phyloP scores from a whole-genome alignment of 1,140 invertebrate genomes.

The Vollenhovia emeryi region DNA sequence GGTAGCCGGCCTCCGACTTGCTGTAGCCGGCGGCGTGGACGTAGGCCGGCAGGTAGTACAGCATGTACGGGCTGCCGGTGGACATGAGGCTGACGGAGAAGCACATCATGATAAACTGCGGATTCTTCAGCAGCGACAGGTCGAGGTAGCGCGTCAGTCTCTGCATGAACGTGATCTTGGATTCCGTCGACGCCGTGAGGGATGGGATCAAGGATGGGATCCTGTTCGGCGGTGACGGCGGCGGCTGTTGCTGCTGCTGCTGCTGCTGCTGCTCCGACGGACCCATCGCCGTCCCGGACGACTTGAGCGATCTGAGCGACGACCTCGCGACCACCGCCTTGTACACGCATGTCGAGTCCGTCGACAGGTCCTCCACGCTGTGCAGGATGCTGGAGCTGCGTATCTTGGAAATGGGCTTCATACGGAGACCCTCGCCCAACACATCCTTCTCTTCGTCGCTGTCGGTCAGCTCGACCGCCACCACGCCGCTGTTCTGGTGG shows the following conservation, averaged over 20 bases:
- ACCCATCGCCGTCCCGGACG: slow-evolving; percentile 77
- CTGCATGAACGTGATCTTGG: slow-evolving; percentile 75
- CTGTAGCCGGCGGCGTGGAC: slow-evolving; percentile 89
- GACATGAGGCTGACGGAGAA: slow-evolving; percentile 91
- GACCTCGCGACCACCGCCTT: slow-evolving; percentile 88
- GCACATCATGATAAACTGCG: slow-evolving; percentile 90
- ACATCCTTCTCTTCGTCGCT: slow-evolving; percentile 87
- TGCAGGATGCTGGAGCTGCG: slow-evolving; percentile 89
- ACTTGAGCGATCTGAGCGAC: slow-evolving; percentile 79
- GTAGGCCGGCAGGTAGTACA: slow-evolving; percentile 91
- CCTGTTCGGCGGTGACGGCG: slow-evolving; percentile 56
- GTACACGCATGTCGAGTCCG: slow-evolving; percentile 91
- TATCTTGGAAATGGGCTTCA: slow-evolving; percentile 87
- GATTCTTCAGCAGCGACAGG: slow-evolving; percentile 88
- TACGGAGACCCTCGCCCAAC: slow-evolving; percentile 85
- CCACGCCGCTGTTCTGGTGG: slow-evolving; percentile 82
- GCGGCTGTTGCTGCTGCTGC: slow-evolving; percentile 58
- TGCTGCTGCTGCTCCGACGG: slow-evolving; percentile 74
- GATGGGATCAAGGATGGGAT: slow-evolving; percentile 22
- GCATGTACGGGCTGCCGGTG: slow-evolving; percentile 90
- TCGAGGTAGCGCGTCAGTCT: slow-evolving; percentile 87
- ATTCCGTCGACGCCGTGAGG: slow-evolving; percentile 25
- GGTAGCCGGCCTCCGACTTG: slow-evolving; percentile 89
- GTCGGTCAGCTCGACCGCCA: slow-evolving; percentile 82
- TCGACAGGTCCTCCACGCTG: slow-evolving; percentile 90